Conservation (phyloP, 2,113 vertebrate genomes). For the Gnathonemus echidnorhynchus region DNA sequence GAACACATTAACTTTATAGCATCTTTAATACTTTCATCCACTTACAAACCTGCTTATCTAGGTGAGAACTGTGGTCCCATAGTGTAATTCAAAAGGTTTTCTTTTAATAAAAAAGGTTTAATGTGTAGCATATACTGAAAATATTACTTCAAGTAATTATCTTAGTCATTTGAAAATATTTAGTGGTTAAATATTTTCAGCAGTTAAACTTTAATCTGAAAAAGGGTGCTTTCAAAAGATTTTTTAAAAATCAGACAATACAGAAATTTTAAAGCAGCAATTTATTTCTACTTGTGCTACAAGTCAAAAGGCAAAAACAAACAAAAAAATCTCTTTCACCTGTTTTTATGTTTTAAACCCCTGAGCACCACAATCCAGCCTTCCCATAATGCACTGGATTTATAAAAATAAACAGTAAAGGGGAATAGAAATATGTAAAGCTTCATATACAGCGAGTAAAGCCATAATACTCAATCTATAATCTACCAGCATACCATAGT, state of each 20-base stretch:
- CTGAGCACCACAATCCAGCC: constrained; percentile 65
- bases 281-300: constrained; percentile 58
- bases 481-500: constrained; percentile 57
- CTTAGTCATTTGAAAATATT: neutral
- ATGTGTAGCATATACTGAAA: neutral
- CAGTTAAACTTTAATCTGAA: neutral
- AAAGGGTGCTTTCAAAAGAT: neutral
- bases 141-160: neutral
- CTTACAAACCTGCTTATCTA: neutral
- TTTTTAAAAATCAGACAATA: neutral
- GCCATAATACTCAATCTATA: constrained; percentile 45
- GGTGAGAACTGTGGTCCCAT: neutral
- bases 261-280: constrained; percentile 46
- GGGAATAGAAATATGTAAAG: constrained; percentile 47
- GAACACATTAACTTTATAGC: neutral
- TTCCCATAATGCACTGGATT: constrained; percentile 58
- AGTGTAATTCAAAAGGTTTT: neutral
- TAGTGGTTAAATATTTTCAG: neutral
- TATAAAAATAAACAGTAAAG: constrained; percentile 48
- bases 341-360: constrained; percentile 46
- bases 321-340: constrained; percentile 43
- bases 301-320: constrained; percentile 56
- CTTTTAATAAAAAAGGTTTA: neutral
- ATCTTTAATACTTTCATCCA: neutral
- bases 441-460: constrained; percentile 51